phyloP scores from a whole-genome alignment of 1,140 invertebrate species.

The Liolophura sinensis region DNA sequence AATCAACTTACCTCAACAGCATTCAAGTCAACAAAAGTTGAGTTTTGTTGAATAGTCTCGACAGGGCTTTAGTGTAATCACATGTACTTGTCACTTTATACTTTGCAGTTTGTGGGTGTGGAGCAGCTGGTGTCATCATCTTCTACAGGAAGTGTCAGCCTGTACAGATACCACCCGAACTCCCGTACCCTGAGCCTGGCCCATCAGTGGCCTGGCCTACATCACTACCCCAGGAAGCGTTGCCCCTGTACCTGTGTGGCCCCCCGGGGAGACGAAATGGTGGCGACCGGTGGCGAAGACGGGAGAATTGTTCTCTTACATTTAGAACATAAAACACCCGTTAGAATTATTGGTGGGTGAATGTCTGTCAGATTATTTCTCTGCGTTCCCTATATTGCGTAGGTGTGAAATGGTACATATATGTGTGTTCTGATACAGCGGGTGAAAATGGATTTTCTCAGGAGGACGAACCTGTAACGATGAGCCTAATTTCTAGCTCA shows the following conservation, averaged over 20 bases:
- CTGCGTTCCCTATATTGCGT: background rate
- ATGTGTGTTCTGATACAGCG: too few relatives aligned
- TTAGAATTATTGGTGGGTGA: constrained; percentile 66
- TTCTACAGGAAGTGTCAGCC: constrained; percentile 43
- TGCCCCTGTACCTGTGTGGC: constrained; percentile 52
- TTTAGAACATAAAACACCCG: constrained; percentile 65
- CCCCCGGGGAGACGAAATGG: constrained; percentile 40
- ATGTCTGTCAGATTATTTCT: background rate
- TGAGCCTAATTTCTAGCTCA: too few relatives aligned
- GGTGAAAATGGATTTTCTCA: too few relatives aligned
- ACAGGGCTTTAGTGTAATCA: too few relatives aligned
- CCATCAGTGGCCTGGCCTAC: constrained; percentile 66
- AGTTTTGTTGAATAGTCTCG: too few relatives aligned
- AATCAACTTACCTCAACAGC: too few relatives aligned
- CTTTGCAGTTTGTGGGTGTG: constrained; percentile 44
- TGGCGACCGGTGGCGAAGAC: constrained; percentile 79
- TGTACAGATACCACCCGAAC: constrained; percentile 42
- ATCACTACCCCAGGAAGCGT: constrained; percentile 20
- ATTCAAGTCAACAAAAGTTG: too few relatives aligned
- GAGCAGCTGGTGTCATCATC: constrained; percentile 48
- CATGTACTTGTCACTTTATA: constrained; percentile 4
- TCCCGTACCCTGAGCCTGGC: constrained; percentile 32
- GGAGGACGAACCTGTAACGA: too few relatives aligned
- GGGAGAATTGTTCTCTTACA: constrained; percentile 75
- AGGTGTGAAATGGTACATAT: too few relatives aligned